Percentiles rank a stretch among this genome's conserved stretches.
phyloP scores from a whole-genome alignment of 1,140 invertebrate genomes.

The Drosophila insularis region DNA sequence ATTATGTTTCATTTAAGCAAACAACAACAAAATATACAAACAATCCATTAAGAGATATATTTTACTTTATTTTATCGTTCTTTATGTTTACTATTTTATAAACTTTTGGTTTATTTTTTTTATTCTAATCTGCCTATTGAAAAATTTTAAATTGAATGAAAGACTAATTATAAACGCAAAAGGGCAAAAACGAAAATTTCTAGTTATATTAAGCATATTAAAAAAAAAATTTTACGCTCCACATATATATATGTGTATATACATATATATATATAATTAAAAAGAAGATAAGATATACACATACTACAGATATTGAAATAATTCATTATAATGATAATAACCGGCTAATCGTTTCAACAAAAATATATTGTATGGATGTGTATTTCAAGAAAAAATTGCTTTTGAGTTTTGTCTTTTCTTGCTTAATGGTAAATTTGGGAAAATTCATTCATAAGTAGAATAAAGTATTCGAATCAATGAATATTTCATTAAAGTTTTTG shows the following conservation, averaged over 20 bases:
- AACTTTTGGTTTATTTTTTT: no score
- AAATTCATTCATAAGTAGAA: no score
- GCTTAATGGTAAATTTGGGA: not conserved
- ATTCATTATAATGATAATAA: constrained; percentile 41
- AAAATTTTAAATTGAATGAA: not conserved
- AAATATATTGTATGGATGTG: constrained; percentile 59
- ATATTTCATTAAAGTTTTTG: no score
- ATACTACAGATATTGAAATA: constrained; percentile 37
- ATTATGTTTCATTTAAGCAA: constrained; percentile 6
- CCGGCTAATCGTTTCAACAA: constrained; percentile 50
- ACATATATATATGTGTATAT: constrained; percentile 41
- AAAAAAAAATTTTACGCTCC: not conserved
- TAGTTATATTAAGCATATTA: constrained; percentile 5
- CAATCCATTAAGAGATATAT: not conserved
- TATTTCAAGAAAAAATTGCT: constrained; percentile 43
- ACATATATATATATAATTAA: constrained; percentile 36
- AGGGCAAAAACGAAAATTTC: not conserved
- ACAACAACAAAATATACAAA: constrained; percentile 7
- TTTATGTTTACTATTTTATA: not conserved
- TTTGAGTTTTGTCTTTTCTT: not conserved
- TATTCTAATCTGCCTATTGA: not conserved
- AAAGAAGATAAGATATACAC: constrained; percentile 11
- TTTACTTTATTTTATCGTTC: not conserved
- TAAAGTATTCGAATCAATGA: no score
- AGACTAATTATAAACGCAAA: constrained; percentile 9